These are phyloP conservation scores for Drosophila fulvimacula DNA, from an alignment of 2,888 invertebrate genomes.

Conservation along the genomic window DNA sequence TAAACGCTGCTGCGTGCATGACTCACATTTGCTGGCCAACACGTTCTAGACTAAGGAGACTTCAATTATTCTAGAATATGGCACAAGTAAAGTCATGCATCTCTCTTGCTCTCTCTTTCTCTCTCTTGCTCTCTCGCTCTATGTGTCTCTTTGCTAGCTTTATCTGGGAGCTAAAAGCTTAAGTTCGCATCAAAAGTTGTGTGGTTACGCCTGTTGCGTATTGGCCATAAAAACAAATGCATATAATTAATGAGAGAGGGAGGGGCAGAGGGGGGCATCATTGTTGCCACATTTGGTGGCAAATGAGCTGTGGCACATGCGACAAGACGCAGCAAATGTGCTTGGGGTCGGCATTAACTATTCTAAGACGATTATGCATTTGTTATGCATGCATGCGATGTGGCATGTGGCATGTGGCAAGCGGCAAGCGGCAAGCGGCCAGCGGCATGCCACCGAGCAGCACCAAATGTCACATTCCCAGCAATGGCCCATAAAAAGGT, in stretches of 20 bases:
- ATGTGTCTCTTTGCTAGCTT: not conserved
- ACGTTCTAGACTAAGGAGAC: not conserved
- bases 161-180: not conserved
- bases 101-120: not conserved
- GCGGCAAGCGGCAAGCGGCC: too few species aligned
- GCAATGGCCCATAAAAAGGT: conserved; percentile 56
- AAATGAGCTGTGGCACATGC: conserved; percentile 10
- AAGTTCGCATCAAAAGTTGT: not conserved
- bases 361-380: conserved; percentile 55
- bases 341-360: conserved; percentile 32
- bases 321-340: not conserved
- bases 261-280: too few species aligned
- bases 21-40: not conserved
- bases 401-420: conserved; percentile 23
- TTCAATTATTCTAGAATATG: not conserved
- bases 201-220: not conserved
- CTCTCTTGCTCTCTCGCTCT: not conserved
- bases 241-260: conserved; percentile 8
- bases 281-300: conserved; percentile 12
- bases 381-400: conserved; percentile 61
- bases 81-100: not conserved
- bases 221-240: conserved; percentile 9
- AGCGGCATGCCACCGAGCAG: conserved; percentile 21
- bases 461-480: conserved; percentile 57
- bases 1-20: conserved; percentile 1